Evolutionary conservation across 2,888 invertebrate species (phyloP), one percentile per base, ranked within the genome.

Genomic region (Scaeva pyrastri): DNA sequence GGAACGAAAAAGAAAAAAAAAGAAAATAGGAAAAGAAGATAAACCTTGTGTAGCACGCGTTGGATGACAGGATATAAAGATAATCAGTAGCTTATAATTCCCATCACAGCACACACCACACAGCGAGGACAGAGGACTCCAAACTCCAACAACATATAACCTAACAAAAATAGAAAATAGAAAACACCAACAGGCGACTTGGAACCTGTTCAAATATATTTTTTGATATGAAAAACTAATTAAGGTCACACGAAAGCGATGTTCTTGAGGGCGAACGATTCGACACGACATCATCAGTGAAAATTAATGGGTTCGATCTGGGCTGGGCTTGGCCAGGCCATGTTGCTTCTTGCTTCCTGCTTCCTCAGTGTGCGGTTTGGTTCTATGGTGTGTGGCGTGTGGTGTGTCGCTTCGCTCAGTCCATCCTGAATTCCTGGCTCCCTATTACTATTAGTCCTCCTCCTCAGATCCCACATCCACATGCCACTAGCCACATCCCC

Each of bases 241-340:
- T 85, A 85, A 81, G 85, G 85, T 81, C 85, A 85, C 85, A 85
- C 85, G 85, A 80, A 85, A 80, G 68, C 81, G 76, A 68, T 85
- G 80, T 76, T 85, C 81, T 73, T 73, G 52, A 41, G 76, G 85
- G 76, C 70, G 85, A 81, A 77, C 76, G 68, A 73, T 85, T 85
- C 81, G 75, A 85, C 85, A 85, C 85, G 85, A 85, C 81, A 50
- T 71, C 62, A 62, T 71, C 78, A 66, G 76, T 72, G 76, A 45
- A 81, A 81, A 85, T 85, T 85, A 85, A 81, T 85, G 85, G 85
- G 58, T 78, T 78, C 78, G 78, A 78, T 52, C 52, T 7, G 5
- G 5, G 66, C 66, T 78, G 78, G 79, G 85, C 80, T 85, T 85
- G 85, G 81, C 48, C 71, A 55, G 85, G 81, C 48, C 71, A 60